These are phyloP conservation scores for Agrotis exclamationis DNA, from an alignment of 2,888 invertebrate genomes.

Conservation along the genomic window DNA sequence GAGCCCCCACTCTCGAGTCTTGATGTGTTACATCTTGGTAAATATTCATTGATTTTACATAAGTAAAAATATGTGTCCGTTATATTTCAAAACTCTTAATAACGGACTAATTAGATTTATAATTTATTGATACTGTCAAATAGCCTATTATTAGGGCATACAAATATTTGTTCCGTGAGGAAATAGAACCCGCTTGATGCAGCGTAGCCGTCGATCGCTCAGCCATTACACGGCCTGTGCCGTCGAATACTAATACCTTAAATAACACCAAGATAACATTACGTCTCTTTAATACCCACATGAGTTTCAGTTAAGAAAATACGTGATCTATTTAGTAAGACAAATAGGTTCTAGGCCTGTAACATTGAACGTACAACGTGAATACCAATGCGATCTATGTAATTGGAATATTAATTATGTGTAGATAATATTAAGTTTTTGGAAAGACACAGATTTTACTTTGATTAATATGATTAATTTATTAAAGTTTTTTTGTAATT, in stretches of 20 bases:
- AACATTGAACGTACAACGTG: not conserved
- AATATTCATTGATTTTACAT: too few species aligned
- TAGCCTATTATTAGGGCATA: too few species aligned
- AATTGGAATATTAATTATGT: slow-evolving; percentile 13
- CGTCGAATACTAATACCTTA: not conserved
- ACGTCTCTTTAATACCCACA: not conserved
- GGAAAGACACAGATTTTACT: not conserved
- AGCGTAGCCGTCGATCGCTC: too few species aligned
- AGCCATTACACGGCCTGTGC: too few species aligned
- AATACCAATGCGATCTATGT: slow-evolving; percentile 31
- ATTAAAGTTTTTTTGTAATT: not conserved
- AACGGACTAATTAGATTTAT: too few species aligned
- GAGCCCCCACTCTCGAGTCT: too few species aligned
- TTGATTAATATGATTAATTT: not conserved
- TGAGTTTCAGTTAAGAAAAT: slow-evolving; percentile 19
- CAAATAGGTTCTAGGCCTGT: slow-evolving; percentile 4
- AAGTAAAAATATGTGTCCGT: too few species aligned
- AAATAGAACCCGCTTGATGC: too few species aligned
- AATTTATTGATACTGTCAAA: too few species aligned
- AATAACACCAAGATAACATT: not conserved
- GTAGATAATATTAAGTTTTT: slow-evolving; percentile 14
- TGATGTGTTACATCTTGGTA: too few species aligned
- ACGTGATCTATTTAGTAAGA: slow-evolving; percentile 37
- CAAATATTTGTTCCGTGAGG: too few species aligned
- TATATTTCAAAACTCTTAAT: too few species aligned